These are phyloP conservation scores for Amblyjoppa fuscipennis DNA, from an alignment of 2,888 invertebrate species.

Conservation along the genomic window DNA sequence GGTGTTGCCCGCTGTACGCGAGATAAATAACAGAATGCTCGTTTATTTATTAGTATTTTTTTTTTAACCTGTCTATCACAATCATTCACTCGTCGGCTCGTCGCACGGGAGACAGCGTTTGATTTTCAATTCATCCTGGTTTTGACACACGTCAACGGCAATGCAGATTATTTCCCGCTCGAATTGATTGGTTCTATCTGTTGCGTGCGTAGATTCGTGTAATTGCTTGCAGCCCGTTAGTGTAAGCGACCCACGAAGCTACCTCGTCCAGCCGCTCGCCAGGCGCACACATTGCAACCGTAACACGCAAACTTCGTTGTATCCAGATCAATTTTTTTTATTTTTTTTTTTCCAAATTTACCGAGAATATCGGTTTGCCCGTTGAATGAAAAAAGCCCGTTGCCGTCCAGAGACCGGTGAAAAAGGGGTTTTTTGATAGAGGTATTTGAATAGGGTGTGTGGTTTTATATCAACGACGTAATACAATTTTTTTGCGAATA, in stretches of 20 bases:
- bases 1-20: not conserved
- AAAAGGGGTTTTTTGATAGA: not conserved
- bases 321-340: not conserved
- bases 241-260: conserved; percentile 10
- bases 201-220: conserved; percentile 27
- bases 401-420: not conserved
- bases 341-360: not conserved
- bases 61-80: not conserved
- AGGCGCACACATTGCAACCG: not conserved
- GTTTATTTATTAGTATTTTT: not conserved
- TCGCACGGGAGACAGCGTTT: conserved; percentile 16
- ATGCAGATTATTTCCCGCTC: conserved; percentile 42
- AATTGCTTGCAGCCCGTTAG: conserved; percentile 22
- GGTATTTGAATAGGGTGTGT: not conserved
- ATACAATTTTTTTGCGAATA: conserved; percentile 1
- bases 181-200: conserved; percentile 43
- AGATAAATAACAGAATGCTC: not conserved
- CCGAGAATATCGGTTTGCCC: not conserved
- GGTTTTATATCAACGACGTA: not conserved
- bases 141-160: conserved; percentile 41
- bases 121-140: conserved; percentile 36
- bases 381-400: not conserved
- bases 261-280: not conserved
- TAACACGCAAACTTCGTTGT: not conserved
- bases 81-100: conserved; percentile 14